Conservation (phyloP, 2,113 vertebrate genomes). For the Tragulus kanchil region DNA sequence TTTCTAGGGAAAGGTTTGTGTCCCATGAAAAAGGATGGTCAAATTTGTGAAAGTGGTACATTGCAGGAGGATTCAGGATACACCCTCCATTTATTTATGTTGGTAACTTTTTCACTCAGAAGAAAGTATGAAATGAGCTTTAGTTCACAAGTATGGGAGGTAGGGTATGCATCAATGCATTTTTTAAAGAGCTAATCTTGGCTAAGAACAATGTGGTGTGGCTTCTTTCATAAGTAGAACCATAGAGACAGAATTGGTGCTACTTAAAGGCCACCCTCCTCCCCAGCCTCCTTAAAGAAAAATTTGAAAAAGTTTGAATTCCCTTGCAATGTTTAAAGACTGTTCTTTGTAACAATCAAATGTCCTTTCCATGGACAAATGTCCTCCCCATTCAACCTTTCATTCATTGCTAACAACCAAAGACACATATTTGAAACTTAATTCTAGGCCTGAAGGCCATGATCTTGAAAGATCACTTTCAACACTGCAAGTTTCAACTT, state of each 20-base stretch:
- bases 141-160: not conserved
- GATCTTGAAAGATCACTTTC: not conserved
- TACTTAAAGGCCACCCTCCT: not conserved
- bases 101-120: not conserved
- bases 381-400: not conserved
- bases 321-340: not conserved
- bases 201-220: not conserved
- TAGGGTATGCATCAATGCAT: not conserved
- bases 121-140: not conserved
- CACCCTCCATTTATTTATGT: not conserved
- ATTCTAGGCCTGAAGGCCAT: not conserved
- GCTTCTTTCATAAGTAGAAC: not conserved
- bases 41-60: not conserved
- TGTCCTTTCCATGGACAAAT: not conserved
- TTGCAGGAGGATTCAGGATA: not conserved
- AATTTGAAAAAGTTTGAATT: not conserved
- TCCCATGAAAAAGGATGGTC: not conserved
- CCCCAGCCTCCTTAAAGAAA: not conserved
- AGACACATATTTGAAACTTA: slow-evolving; percentile 4
- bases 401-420: not conserved
- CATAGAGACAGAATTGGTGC: not conserved
- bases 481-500: not conserved
- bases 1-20: not conserved
- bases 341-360: not conserved
- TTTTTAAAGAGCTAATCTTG: not conserved